phyloP scores from a whole-genome alignment of 2,797 vertebrate genomes.

The Ibycter americanus region DNA sequence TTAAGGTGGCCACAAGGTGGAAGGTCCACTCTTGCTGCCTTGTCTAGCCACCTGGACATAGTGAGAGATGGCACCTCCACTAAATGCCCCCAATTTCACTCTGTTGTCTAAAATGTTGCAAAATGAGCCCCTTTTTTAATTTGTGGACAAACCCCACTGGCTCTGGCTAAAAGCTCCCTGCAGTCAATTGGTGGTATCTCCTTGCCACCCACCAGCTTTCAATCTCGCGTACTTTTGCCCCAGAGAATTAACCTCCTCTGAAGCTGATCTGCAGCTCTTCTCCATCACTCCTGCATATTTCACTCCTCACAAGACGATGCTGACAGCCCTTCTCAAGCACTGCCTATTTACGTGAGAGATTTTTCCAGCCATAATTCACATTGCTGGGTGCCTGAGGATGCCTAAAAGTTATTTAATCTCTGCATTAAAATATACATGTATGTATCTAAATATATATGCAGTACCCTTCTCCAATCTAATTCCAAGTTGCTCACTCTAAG shows the following conservation, averaged over 20 bases:
- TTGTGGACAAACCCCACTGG: background rate
- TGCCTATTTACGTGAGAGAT: background rate
- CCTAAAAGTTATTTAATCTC: conserved; percentile 20
- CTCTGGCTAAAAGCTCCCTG: background rate
- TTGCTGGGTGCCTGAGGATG: background rate
- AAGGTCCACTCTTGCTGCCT: background rate
- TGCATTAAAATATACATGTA: background rate
- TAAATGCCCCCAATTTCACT: background rate
- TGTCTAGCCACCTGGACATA: background rate
- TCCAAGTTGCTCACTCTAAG: background rate
- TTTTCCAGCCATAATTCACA: conserved; percentile 14
- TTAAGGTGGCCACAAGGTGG: background rate
- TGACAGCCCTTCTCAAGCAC: background rate
- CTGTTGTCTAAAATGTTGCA: background rate
- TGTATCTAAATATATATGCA: background rate
- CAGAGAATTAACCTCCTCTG: background rate
- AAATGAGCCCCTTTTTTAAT: background rate
- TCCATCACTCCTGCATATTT: background rate
- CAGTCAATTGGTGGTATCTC: background rate
- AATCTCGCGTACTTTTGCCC: fast-evolving
- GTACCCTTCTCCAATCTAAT: conserved; percentile 31
- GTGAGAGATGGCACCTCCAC: background rate
- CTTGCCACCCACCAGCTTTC: background rate
- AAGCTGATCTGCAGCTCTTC: background rate
- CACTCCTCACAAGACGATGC: background rate